Base-by-base conservation (phyloP, 2,888 invertebrate genomes). In the Malacosoma neustria region DNA sequence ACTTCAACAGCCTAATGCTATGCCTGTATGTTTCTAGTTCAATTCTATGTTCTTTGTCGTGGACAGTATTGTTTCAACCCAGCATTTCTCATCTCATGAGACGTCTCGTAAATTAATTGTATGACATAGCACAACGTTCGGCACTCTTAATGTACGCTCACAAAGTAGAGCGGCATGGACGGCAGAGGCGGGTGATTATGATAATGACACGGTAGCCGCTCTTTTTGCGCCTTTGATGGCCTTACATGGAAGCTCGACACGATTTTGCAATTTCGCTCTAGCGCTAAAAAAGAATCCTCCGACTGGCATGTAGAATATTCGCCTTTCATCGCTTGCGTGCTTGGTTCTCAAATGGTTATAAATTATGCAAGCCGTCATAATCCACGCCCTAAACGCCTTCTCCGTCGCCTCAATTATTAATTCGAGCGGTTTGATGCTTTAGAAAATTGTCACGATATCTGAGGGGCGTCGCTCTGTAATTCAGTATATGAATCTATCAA, bases 361-460 rank as follows among this genome's bases (percentile, higher is more conserved):
- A 82, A 81, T 81, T 82, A 84, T 85, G 79, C 79, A 81, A 77
- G 72, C 74, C 71, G 77, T 76, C 67, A 80, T 84, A 85, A 82
- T 81, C 80, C 73, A 72, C 76, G 72, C 74, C 76, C 75, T 84
- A 82, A 82, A 81, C 76, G 80, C 76, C 72, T 77, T 74, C 79
- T 76, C 73, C 72, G 61, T 64, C 63, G 69, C 65, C 66, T 82
- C 74, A 80, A 84, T 84, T 81, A 82, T 85, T 84, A 77, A 84
- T 81, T 73, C 68, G 68, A 70, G 75, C 59, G 77, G 77, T 81
- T 81, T 82, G 81, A 81, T 82, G 77, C 76, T 80, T 81, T 80
- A 84, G 77, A 81, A 81, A 80, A 82, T 77, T 79, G 82, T 80
- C 73, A 70, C 71, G 68, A 72, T 80, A 68, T 66, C 62, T 74